These are phyloP conservation scores for Pedicia rivosa DNA, from an alignment of 2,888 invertebrate species.

Conservation along the genomic window DNA sequence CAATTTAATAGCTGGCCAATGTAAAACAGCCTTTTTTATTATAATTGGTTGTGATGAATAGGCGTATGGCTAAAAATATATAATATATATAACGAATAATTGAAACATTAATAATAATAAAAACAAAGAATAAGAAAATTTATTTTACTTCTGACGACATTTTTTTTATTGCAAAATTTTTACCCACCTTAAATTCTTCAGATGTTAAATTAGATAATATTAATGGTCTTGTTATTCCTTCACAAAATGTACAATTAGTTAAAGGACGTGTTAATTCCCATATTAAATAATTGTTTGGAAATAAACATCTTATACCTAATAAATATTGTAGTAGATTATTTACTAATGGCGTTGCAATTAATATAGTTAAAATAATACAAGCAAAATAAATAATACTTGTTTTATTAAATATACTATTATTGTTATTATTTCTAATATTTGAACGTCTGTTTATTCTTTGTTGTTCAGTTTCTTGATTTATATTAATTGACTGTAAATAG, in stretches of 20 bases:
- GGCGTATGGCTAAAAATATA: conserved; percentile 38
- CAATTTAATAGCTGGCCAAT: conserved; percentile 59
- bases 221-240: conserved; percentile 46
- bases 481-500: conserved; percentile 19
- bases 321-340: conserved; percentile 28
- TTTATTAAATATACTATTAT: conserved; percentile 2
- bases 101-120: too few relatives aligned
- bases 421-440: too few relatives aligned
- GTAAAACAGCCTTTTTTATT: conserved; percentile 52
- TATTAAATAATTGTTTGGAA: conserved; percentile 69
- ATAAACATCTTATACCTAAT: conserved; percentile 50
- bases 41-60: conserved; percentile 68
- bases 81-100: too few relatives aligned
- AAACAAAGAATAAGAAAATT: too few relatives aligned
- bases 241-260: conserved; percentile 65
- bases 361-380: conserved; percentile 4
- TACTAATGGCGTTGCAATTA: conserved; percentile 26
- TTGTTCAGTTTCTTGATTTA: conserved; percentile 1
- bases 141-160: neutral
- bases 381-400: conserved; percentile 4
- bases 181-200: conserved; percentile 44
- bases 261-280: conserved; percentile 79
- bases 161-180: neutral
- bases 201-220: conserved; percentile 50
- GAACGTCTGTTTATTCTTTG: neutral